phyloP scores from a whole-genome alignment of 2,888 invertebrate species.

The Masnerella sp. region DNA sequence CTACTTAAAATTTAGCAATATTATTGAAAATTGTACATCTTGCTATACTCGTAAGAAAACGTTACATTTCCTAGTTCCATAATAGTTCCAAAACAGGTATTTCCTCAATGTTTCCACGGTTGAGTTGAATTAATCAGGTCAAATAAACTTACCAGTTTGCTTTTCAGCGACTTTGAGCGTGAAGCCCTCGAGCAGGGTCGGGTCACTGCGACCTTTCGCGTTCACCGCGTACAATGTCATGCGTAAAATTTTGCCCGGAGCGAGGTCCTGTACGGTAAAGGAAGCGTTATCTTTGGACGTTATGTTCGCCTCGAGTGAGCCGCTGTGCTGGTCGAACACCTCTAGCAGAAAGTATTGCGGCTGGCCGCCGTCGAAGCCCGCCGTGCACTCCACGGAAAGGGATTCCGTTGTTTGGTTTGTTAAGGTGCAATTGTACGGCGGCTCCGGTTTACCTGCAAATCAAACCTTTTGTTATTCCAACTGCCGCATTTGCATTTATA shows the following conservation, averaged over 20 bases:
- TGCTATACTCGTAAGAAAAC: no score
- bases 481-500: not conserved
- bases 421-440: slow-evolving; percentile 87
- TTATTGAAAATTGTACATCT: no score
- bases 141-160: slow-evolving; percentile 83
- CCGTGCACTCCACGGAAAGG: slow-evolving; percentile 84
- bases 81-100: no score
- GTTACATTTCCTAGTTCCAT: no score
- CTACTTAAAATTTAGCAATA: no score
- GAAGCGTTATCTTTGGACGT: slow-evolving; percentile 84
- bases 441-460: slow-evolving; percentile 84
- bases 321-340: slow-evolving; percentile 84
- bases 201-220: slow-evolving; percentile 88
- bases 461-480: slow-evolving; percentile 14
- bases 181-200: slow-evolving; percentile 84
- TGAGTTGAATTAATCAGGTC: no score
- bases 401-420: slow-evolving; percentile 88
- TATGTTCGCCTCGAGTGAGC: slow-evolving; percentile 83
- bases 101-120: no score
- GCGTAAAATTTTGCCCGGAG: slow-evolving; percentile 87
- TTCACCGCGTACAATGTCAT: slow-evolving; percentile 90
- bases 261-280: slow-evolving; percentile 87
- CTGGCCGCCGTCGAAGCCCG: slow-evolving; percentile 89
- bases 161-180: slow-evolving; percentile 87
- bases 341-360: slow-evolving; percentile 86